Conservation (phyloP, 2,113 vertebrate species). For the Chaenogobius annularis region DNA sequence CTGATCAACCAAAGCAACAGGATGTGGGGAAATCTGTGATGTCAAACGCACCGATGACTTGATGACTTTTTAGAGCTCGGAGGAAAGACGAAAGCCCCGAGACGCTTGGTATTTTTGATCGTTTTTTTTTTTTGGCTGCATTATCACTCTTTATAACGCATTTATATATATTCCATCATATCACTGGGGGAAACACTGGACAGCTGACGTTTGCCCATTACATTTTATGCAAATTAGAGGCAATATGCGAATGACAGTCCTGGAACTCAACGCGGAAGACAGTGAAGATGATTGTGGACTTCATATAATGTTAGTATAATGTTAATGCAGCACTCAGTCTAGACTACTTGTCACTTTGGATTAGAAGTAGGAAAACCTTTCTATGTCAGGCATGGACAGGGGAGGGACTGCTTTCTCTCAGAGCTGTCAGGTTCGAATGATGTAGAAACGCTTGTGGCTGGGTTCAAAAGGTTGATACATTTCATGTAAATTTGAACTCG, state of each 20-base stretch:
- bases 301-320: background rate
- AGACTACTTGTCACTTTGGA: conserved; percentile 18
- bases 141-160: too few relatives aligned
- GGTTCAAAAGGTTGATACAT: too few relatives aligned
- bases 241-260: too few relatives aligned
- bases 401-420: background rate
- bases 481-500: too few relatives aligned
- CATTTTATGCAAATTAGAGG: too few relatives aligned
- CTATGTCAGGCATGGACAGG: background rate
- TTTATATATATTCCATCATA: too few relatives aligned
- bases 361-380: conserved; percentile 10
- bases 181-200: too few relatives aligned
- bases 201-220: too few relatives aligned
- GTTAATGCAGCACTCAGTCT: conserved; percentile 2
- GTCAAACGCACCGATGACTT: conserved; percentile 52
- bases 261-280: too few relatives aligned
- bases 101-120: background rate
- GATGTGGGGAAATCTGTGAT: conserved; percentile 42
- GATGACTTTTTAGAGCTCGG: conserved; percentile 39
- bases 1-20: conserved; percentile 49
- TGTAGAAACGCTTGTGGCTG: background rate
- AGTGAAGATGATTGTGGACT: too few relatives aligned
- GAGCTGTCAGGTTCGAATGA: background rate
- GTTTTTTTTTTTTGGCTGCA: too few relatives aligned
- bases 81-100: conserved; percentile 6